phyloP scores from a whole-genome alignment of 2,888 invertebrate species.

The Pyrrhosoma nymphula region DNA sequence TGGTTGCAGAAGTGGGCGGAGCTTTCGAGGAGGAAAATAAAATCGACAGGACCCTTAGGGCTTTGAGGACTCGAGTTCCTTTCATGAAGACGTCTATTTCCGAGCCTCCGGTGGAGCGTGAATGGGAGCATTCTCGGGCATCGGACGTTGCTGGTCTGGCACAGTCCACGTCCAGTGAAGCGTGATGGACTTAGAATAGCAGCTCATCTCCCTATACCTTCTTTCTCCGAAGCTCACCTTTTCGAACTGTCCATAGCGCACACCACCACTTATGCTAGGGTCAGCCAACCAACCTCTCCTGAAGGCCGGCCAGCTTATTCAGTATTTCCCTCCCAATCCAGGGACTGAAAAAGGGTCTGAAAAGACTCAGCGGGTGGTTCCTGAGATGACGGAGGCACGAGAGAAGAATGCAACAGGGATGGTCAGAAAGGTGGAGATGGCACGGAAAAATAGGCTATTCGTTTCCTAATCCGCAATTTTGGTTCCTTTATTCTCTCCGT shows the following conservation, averaged over 20 bases:
- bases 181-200: conserved; percentile 38
- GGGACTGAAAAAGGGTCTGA: neutral
- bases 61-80: neutral
- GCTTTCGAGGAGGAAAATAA: neutral
- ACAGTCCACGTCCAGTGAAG: conserved; percentile 41
- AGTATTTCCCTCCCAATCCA: neutral
- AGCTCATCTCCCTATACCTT: conserved; percentile 14
- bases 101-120: neutral
- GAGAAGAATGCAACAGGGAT: neutral
- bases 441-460: neutral
- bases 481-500: neutral
- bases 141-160: conserved; percentile 5
- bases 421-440: neutral
- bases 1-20: neutral
- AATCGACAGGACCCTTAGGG: neutral
- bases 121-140: conserved; percentile 9
- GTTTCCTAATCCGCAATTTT: neutral
- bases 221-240: conserved; percentile 3
- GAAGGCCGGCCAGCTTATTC: neutral
- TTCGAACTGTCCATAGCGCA: conserved; percentile 28
- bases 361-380: conserved; percentile 9
- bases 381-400: neutral
- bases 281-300: neutral
- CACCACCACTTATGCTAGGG: neutral
- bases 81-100: conserved; percentile 18